Conservation (phyloP, 2,113 vertebrate genomes). For the Willisornis vidua region DNA sequence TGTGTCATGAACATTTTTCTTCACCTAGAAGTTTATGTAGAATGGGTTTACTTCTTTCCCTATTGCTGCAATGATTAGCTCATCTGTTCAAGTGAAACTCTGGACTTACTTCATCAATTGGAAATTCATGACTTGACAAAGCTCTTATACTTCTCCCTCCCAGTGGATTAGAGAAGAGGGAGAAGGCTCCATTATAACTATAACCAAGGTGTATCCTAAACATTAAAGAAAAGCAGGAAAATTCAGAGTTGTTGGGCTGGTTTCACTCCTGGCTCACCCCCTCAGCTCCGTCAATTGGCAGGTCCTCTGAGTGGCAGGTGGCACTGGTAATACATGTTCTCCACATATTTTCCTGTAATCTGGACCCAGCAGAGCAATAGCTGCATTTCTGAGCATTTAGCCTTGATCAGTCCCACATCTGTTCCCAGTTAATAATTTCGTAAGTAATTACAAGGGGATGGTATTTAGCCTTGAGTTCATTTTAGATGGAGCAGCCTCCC, state of each 20-base stretch:
- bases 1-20: background rate
- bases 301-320: background rate
- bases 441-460: background rate
- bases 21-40: background rate
- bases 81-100: background rate
- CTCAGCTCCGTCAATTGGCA: background rate
- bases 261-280: background rate
- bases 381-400: background rate
- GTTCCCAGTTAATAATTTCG: background rate
- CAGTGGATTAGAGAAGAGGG: background rate
- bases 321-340: background rate
- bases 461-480: conserved; percentile 32
- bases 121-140: background rate
- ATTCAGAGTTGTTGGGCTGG: background rate
- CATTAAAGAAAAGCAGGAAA: background rate
- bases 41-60: background rate
- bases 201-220: background rate
- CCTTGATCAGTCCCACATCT: background rate
- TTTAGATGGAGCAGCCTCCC: background rate
- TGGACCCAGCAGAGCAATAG: background rate
- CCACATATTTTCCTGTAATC: background rate
- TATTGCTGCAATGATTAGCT: background rate
- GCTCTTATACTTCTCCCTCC: background rate
- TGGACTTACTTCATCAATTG: background rate
- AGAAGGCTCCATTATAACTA: background rate